Conservation (phyloP, 2,888 invertebrate species). For the Drosophila sordidula region DNA sequence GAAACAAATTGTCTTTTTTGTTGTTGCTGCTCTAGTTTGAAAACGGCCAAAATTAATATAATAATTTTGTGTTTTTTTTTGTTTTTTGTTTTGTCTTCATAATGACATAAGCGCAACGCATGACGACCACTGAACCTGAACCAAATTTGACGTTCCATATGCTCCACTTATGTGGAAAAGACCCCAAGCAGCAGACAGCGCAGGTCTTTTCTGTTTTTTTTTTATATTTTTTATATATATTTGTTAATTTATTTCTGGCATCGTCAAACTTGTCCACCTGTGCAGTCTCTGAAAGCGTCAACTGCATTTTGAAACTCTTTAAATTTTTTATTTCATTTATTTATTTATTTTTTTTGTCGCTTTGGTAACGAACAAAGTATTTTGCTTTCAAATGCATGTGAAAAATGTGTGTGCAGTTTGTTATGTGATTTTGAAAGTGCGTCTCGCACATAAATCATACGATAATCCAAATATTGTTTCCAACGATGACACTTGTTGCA, state of each 20-base stretch:
- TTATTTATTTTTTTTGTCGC: conserved; percentile 14
- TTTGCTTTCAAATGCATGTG: conserved; percentile 38
- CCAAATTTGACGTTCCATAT: conserved; percentile 70
- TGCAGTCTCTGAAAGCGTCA: conserved; percentile 44
- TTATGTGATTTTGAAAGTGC: conserved; percentile 71
- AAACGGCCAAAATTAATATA: conserved; percentile 68
- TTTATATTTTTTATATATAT: conserved; percentile 13
- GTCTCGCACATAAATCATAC: conserved; percentile 70
- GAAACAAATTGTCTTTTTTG: conserved; percentile 24
- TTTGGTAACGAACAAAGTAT: conserved; percentile 21
- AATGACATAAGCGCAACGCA: conserved; percentile 76
- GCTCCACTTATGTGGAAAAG: conserved; percentile 49
- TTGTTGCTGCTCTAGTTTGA: conserved; percentile 59
- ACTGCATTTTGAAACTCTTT: conserved; percentile 43
- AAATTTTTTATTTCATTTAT: background rate
- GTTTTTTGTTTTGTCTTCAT: conserved; percentile 29
- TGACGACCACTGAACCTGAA: conserved; percentile 72
- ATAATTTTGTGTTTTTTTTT: conserved; percentile 53
- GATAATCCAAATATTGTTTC: conserved; percentile 67
- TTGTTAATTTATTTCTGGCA: conserved; percentile 46
- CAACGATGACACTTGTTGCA: conserved; percentile 66
- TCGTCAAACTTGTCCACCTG: conserved; percentile 77
- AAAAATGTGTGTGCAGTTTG: conserved; percentile 46
- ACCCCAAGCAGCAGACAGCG: conserved; percentile 21
- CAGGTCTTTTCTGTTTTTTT: conserved; percentile 26